A percentile compares a stretch with the other conserved stretches of the same genome.
Conservation (phyloP, 2,113 vertebrate species). For the Leptosomus discolor region DNA sequence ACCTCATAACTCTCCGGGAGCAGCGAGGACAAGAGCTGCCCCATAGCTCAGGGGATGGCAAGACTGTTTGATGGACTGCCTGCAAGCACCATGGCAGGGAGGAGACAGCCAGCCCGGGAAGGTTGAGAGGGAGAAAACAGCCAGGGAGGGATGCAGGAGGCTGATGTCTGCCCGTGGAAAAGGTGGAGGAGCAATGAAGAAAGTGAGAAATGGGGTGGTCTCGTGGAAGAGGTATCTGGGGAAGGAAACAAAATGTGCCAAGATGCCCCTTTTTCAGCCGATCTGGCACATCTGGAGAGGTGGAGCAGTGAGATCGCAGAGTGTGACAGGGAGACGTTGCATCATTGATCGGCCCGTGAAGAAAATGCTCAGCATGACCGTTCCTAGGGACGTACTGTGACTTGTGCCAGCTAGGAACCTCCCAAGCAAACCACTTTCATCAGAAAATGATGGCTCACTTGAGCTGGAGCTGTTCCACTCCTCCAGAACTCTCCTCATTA, state of each 20-base stretch:
- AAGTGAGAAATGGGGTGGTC: neutral
- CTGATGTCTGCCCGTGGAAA: neutral
- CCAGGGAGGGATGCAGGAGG: neutral
- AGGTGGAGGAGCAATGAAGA: neutral
- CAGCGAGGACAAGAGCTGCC: rapidly evolving
- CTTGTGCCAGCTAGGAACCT: neutral
- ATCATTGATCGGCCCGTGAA: rapidly evolving
- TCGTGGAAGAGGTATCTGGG: neutral
- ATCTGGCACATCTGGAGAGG: neutral
- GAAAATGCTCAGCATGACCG: neutral
- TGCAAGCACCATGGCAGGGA: neutral
- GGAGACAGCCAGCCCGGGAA: neutral
- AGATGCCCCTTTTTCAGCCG: neutral
- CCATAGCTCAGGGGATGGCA: neutral
- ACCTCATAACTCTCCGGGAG: neutral
- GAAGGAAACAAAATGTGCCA: neutral
- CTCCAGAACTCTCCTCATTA: neutral
- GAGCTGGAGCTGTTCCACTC: neutral
- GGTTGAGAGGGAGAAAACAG: neutral
- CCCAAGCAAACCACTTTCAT: neutral
- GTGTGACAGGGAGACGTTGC: neutral
- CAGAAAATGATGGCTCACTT: neutral
- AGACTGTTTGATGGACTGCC: rapidly evolving
- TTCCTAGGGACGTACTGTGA: neutral
- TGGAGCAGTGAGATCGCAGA: neutral